Conservation (phyloP, 2,797 vertebrate genomes). For the Gymnothorax javanicus region DNA sequence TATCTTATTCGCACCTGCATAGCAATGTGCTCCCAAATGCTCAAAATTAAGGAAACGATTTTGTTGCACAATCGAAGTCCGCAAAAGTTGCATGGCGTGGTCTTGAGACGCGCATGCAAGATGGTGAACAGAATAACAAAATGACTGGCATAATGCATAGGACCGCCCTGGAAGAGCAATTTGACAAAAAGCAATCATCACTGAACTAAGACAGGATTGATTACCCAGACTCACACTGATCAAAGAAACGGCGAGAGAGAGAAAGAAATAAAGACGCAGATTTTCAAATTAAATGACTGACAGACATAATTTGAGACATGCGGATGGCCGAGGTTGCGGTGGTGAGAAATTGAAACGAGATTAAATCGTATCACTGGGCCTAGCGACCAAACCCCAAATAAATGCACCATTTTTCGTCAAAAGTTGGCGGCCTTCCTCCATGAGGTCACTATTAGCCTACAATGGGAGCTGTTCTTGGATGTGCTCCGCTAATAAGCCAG, state of each 20-base stretch:
- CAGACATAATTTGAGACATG: background rate
- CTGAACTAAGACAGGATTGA: background rate
- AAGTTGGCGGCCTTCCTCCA: conserved; percentile 23
- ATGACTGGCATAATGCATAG: background rate
- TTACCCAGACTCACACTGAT: conserved; percentile 1
- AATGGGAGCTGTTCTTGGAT: conserved; percentile 6
- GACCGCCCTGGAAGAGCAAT: background rate
- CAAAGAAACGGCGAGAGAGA: conserved; percentile 28
- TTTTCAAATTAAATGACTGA: background rate
- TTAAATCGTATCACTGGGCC: conserved; percentile 26
- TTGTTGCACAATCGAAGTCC: background rate
- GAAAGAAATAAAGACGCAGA: conserved; percentile 6
- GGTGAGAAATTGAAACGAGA: conserved; percentile 26
- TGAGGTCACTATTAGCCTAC: conserved; percentile 21
- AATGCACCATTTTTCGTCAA: conserved; percentile 22
- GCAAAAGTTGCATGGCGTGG: background rate
- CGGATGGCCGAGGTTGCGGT: background rate
- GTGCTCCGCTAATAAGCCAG: conserved; percentile 18
- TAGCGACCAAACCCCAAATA: conserved; percentile 15
- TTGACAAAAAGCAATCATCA: background rate
- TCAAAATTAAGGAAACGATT: background rate
- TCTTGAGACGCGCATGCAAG: background rate
- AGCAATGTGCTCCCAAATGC: background rate
- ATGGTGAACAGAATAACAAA: conserved; percentile 5
- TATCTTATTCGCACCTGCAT: background rate